Base-by-base conservation (phyloP, 2,113 vertebrate genomes). In the Oncorhynchus keta region DNA sequence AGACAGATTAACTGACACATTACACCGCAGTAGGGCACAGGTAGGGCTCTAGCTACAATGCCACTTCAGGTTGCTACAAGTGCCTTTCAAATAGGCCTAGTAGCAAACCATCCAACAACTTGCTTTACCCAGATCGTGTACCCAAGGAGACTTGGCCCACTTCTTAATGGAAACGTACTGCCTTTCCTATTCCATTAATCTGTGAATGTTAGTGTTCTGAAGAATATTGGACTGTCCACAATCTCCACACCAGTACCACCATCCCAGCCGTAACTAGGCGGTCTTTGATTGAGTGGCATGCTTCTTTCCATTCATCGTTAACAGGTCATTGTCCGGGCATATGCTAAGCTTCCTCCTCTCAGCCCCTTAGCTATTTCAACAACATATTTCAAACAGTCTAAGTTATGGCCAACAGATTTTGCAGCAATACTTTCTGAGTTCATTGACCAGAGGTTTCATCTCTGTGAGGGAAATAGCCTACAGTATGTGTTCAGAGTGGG, bases 401-500 rank as follows among this genome's bases (percentile, higher is more conserved):
- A 22, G 1, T 55, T 62, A 62, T 22, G 13, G 8, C 2, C 39
- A 3, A 22, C 59, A 62, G 18, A 61, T 61, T 14, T 51, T 51
- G 14, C 12, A 14, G 49, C 18, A 61, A 8, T 22, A 39, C 39
- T 61, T 61, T 61, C 20, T 2, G 12, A 61, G 67, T 68, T 68
- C 30, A 45, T 39, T 39, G 67, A 68, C 16, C 67, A 9, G 28
- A 20, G 18, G 67, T 35, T 35, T 45, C 9, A 12, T 4, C 11
- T 68, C 30, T 32, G 14, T 68, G 30, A 55, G 16, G 30, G 67
- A 45, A 35, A 30, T 20, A 55, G 51, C 51, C 51, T 55, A n/a
- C 39, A 45, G 18, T n/a, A 20, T 32, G 67, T 68, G 67, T 32
- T 68, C 67, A 68, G 67, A 68, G 16, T 68, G 30, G 32, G 67